Evolutionary conservation across 2,113 vertebrate genomes (phyloP).

Genomic region (Plestiodon gilberti): DNA sequence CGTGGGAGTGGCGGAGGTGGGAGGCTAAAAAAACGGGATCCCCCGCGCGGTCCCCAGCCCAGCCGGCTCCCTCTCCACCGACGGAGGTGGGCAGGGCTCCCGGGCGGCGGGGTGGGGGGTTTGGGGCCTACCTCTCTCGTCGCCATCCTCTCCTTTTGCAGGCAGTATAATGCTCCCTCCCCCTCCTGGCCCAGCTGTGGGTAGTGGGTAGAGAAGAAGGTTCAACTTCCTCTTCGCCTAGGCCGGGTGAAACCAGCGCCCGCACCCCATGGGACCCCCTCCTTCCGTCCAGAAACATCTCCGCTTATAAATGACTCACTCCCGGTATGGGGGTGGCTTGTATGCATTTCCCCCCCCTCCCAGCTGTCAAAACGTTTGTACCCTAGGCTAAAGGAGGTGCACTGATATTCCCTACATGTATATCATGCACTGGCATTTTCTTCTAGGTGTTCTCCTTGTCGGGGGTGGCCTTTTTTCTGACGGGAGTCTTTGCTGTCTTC

Average conservation of each 20-base stretch:
- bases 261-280: neutral
- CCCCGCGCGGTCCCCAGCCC: neutral
- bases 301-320: neutral
- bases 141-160: accelerated
- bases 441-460: too few relatives aligned
- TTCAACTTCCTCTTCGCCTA: neutral
- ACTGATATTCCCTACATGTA: too few relatives aligned
- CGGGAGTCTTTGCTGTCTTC: too few relatives aligned
- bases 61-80: neutral
- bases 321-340: neutral
- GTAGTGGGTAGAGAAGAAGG: neutral
- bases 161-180: neutral
- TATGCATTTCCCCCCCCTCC: neutral
- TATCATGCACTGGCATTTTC: too few relatives aligned
- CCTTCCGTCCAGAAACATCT: too few relatives aligned
- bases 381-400: neutral
- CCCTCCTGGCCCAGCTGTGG: too few relatives aligned
- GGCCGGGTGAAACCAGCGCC: too few relatives aligned
- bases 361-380: neutral
- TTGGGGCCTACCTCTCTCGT: neutral
- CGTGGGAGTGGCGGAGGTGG: neutral
- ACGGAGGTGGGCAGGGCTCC: neutral
- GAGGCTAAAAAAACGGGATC: neutral
- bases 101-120: neutral
- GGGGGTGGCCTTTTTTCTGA: too few relatives aligned